Evolutionary conservation across 1,140 invertebrate genomes (phyloP).

Genomic region (Gryon sp.): DNA sequence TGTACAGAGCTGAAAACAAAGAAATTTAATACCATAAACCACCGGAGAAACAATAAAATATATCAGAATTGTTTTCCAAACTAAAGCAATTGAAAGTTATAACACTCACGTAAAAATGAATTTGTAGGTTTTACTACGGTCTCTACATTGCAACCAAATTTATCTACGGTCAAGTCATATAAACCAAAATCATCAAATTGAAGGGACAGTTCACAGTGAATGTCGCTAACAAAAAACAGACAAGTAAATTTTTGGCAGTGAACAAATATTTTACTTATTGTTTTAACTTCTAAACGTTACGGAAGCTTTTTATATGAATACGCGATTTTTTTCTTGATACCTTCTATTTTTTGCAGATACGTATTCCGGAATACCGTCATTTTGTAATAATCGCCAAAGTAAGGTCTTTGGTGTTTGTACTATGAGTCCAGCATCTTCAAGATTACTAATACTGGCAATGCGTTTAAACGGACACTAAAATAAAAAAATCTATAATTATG

Average conservation of each 20-base stretch:
- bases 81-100: neutral
- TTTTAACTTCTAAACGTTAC: neutral
- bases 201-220: constrained; percentile 81
- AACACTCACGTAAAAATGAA: constrained; percentile 85
- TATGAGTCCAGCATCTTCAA: constrained; percentile 66
- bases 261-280: constrained; percentile 1
- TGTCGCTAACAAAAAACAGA: constrained; percentile 62
- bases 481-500: neutral
- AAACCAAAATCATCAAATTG: constrained; percentile 87
- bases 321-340: too few relatives aligned
- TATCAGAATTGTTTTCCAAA: neutral
- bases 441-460: constrained; percentile 64
- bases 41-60: neutral
- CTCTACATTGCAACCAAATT: constrained; percentile 80
- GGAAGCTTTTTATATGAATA: too few relatives aligned
- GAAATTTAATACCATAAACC: neutral
- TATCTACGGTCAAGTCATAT: constrained; percentile 82
- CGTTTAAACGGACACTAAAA: constrained; percentile 78
- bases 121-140: constrained; percentile 84
- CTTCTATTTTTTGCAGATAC: constrained; percentile 64
- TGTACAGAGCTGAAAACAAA: constrained; percentile 67
- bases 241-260: neutral
- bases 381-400: constrained; percentile 72
- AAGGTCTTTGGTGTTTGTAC: constrained; percentile 71
- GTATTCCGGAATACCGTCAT: constrained; percentile 63